Percentiles rank a stretch among this genome's conserved stretches.
These are phyloP conservation scores for Chondrosia reniformis DNA, from an alignment of 37 sponge, comb jelly and placozoan genomes.

Conservation along the genomic window DNA sequence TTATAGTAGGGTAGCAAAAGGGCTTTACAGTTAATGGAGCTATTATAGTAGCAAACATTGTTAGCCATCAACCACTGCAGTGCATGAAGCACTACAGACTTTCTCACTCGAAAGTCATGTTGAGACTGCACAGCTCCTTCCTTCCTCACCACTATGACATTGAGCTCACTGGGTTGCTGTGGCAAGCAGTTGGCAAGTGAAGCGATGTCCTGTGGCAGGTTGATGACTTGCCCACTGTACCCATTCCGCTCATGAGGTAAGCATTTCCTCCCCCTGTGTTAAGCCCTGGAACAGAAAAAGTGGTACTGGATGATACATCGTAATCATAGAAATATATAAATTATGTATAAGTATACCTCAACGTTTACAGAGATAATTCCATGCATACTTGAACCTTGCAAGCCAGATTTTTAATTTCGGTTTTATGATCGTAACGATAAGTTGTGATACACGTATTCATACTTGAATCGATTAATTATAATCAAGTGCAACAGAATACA, in stretches of 20 bases:
- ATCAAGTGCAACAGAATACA: too few relatives aligned
- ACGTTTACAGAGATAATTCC: too few relatives aligned
- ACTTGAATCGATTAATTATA: too few relatives aligned
- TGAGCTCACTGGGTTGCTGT: slow-evolving; percentile 6
- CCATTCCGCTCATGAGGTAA: slow-evolving; percentile 22
- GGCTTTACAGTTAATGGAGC: neutral
- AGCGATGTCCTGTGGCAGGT: slow-evolving; percentile 30
- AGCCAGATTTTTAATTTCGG: too few relatives aligned
- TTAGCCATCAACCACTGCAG: slow-evolving; percentile 36
- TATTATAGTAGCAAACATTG: neutral
- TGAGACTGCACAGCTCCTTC: slow-evolving; percentile 1
- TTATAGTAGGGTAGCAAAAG: too few relatives aligned
- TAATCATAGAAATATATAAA: too few relatives aligned
- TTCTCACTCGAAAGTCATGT: slow-evolving; percentile 40
- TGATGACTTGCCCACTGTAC: slow-evolving; percentile 33
- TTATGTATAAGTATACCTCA: too few relatives aligned
- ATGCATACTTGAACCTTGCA: too few relatives aligned
- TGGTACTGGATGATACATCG: neutral
- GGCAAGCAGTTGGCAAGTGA: slow-evolving; percentile 37
- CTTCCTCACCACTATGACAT: slow-evolving; percentile 31
- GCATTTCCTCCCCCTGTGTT: too few relatives aligned
- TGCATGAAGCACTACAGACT: slow-evolving; percentile 24
- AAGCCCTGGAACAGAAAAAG: too few relatives aligned
- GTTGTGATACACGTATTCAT: too few relatives aligned
- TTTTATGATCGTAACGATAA: too few relatives aligned